Percentiles rank a stretch among this genome's conserved stretches.
phyloP scores from a whole-genome alignment of 2,888 invertebrate species.

The Malthinus seriepunctatus region DNA sequence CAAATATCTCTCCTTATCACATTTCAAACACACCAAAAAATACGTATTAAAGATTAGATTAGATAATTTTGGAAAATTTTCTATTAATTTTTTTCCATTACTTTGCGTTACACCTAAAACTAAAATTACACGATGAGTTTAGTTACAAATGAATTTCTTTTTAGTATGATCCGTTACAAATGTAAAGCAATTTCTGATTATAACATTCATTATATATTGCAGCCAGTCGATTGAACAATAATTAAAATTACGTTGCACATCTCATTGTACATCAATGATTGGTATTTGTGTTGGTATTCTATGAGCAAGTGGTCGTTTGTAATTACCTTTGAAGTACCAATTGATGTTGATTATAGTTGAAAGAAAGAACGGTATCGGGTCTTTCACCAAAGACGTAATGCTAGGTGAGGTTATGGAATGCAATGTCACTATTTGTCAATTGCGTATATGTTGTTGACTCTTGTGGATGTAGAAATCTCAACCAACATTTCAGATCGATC shows the following conservation, averaged over 20 bases:
- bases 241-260: background rate
- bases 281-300: slow-evolving; percentile 5
- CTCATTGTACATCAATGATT: slow-evolving; percentile 3
- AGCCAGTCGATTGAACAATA: background rate
- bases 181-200: background rate
- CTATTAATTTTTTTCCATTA: too few species aligned
- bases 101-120: too few species aligned
- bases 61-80: too few species aligned
- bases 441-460: slow-evolving; percentile 5
- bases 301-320: slow-evolving; percentile 3
- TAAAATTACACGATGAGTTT: too few species aligned
- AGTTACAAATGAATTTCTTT: too few species aligned
- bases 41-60: too few species aligned
- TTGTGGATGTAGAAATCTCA: slow-evolving; percentile 12
- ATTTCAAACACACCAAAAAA: too few species aligned
- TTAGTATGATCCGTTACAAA: too few species aligned
- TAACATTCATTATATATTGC: background rate
- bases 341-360: slow-evolving; percentile 15
- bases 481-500: slow-evolving; percentile 22
- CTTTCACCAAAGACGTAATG: slow-evolving; percentile 14
- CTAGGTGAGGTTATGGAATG: slow-evolving; percentile 26
- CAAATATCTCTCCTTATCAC: too few species aligned
- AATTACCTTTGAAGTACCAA: slow-evolving; percentile 7
- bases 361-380: slow-evolving; percentile 9
- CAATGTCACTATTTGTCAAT: slow-evolving; percentile 23